A percentile compares a stretch with the other conserved stretches of the same genome.
Evolutionary conservation across 2,888 invertebrate species (phyloP).

Genomic region (Microctonus hyperodae): DNA sequence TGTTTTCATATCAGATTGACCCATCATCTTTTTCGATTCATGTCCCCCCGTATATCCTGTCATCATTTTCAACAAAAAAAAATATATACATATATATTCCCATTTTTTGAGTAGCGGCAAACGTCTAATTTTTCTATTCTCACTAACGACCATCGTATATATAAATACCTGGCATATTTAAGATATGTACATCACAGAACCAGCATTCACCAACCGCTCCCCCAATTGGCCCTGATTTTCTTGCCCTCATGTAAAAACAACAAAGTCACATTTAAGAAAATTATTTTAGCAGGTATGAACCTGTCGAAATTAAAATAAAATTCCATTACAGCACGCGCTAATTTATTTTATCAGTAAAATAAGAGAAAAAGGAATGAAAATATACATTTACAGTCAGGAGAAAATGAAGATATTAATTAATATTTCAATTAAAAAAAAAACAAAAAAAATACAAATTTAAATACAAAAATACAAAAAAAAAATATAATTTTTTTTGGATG

Average conservation of each 20-base stretch:
- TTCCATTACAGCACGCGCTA: neutral
- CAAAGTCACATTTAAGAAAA: neutral
- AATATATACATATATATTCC: conserved; percentile 6
- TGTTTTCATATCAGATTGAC: conserved; percentile 61
- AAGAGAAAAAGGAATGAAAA: no score
- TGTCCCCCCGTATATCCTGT: neutral
- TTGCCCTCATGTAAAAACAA: neutral
- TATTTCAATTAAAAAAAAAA: no score
- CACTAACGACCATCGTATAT: neutral
- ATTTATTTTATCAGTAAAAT: neutral
- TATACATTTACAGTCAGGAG: no score
- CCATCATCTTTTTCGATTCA: conserved; percentile 50
- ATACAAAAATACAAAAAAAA: no score
- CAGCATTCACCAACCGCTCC: neutral
- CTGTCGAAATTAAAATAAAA: neutral
- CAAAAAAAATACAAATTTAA: no score
- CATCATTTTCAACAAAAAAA: neutral
- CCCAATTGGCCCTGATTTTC: neutral
- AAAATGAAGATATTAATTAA: no score
- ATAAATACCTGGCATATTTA: neutral
- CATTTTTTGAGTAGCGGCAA: conserved; percentile 9
- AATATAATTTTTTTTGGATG: no score
- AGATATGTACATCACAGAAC: neutral
- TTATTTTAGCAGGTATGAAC: neutral
- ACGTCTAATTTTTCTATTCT: neutral